Conservation (phyloP, 2,113 vertebrate genomes). For the Colossoma macropomum region DNA sequence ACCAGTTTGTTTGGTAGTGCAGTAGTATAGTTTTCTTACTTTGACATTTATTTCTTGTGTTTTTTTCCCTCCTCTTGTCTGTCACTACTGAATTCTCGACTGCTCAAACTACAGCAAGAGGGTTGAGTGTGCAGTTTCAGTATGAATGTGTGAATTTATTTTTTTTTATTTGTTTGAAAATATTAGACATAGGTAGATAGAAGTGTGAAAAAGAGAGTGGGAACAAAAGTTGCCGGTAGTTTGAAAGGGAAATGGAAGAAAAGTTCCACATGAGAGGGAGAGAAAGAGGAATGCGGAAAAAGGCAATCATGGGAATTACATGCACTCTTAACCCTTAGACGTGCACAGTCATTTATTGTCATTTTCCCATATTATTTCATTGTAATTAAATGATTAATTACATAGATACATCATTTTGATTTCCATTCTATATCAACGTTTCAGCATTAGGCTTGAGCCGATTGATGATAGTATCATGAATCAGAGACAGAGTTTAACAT, state of each 20-base stretch:
- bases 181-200: neutral
- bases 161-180: neutral
- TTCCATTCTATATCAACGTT: neutral
- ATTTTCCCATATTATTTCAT: neutral
- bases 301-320: neutral
- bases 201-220: neutral
- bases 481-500: too few relatives aligned
- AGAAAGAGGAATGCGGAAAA: slow-evolving; percentile 12
- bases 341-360: neutral
- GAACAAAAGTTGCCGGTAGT: neutral
- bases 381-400: neutral
- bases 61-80: neutral
- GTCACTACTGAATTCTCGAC: neutral
- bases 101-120: neutral
- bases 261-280: neutral
- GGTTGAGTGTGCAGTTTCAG: neutral
- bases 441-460: too few relatives aligned
- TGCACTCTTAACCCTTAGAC: neutral
- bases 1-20: slow-evolving; percentile 15
- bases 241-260: neutral
- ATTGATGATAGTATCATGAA: too few relatives aligned
- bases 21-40: slow-evolving; percentile 22
- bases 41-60: slow-evolving; percentile 17
- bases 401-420: too few relatives aligned
- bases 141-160: neutral